Conservation (phyloP, 2,888 invertebrate species). For the Allacma fusca region DNA sequence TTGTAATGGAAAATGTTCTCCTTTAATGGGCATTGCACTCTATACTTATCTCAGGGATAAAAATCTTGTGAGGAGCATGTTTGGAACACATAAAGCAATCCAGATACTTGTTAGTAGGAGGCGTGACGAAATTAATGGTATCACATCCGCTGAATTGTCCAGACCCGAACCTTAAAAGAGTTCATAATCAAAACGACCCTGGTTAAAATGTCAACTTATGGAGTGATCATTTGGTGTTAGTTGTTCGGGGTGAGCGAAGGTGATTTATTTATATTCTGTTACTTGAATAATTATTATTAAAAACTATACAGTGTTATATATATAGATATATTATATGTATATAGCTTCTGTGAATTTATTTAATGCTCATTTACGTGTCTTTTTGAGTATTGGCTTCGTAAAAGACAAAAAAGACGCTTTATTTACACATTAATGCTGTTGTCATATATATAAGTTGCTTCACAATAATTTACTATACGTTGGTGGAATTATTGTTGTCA, state of each 20-base stretch:
- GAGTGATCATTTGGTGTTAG: not conserved
- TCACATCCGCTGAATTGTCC: conserved; percentile 56
- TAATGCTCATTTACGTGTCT: not conserved
- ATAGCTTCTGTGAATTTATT: not conserved
- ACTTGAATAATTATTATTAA: too few relatives aligned
- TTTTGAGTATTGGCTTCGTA: too few relatives aligned
- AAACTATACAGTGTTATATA: not conserved
- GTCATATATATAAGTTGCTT: not conserved
- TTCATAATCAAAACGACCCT: conserved; percentile 5
- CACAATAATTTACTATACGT: not conserved
- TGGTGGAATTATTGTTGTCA: not conserved
- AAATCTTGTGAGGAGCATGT: conserved; percentile 22
- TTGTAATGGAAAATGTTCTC: too few relatives aligned
- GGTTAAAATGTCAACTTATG: not conserved
- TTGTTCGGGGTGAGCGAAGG: too few relatives aligned
- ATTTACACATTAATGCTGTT: not conserved
- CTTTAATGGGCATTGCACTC: too few relatives aligned
- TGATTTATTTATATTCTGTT: too few relatives aligned
- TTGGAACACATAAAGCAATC: conserved; percentile 48
- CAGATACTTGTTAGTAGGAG: conserved; percentile 42
- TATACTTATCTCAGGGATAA: not conserved
- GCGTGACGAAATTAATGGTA: conserved; percentile 51
- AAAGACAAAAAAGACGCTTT: not conserved
- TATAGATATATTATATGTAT: too few relatives aligned
- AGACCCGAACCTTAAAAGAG: conserved; percentile 52